Conservation (phyloP, 2,797 vertebrate species). For the Perodicticus potto region DNA sequence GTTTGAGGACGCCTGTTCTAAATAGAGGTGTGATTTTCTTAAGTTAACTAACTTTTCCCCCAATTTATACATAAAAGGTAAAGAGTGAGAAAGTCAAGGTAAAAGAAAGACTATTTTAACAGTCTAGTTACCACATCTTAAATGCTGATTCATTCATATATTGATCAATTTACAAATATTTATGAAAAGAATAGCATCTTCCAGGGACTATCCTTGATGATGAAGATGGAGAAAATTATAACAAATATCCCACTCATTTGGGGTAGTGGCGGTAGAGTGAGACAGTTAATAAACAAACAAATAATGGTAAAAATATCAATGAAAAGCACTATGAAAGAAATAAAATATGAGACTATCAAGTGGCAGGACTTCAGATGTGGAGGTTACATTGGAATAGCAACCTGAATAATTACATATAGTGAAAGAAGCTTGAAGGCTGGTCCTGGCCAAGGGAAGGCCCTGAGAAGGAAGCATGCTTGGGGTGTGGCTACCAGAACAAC, state of each 20-base stretch:
- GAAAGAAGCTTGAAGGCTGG: not conserved
- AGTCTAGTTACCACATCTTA: not conserved
- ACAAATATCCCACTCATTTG: not conserved
- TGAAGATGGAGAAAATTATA: not conserved
- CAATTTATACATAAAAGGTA: not conserved
- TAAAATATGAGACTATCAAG: not conserved
- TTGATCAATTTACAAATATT: conserved; percentile 14
- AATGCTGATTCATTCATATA: conserved; percentile 20
- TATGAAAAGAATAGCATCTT: not conserved
- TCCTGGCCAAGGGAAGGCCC: not conserved
- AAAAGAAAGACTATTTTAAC: not conserved
- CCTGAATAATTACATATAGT: not conserved
- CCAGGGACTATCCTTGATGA: not conserved
- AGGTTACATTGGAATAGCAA: not conserved
- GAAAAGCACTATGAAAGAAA: not conserved
- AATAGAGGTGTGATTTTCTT: not conserved
- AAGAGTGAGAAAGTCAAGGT: not conserved
- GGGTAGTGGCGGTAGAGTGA: not conserved
- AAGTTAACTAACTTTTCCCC: not conserved
- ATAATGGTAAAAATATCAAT: not conserved
- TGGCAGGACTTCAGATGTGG: not conserved
- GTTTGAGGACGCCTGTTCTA: too few species aligned
- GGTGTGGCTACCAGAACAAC: not conserved
- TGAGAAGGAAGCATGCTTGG: not conserved
- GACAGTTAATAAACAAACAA: not conserved